Evolutionary conservation across 30 jellyfish, hydroid and myxozoan species (phyloP).

Genomic region (Cassiopea andromeda): DNA sequence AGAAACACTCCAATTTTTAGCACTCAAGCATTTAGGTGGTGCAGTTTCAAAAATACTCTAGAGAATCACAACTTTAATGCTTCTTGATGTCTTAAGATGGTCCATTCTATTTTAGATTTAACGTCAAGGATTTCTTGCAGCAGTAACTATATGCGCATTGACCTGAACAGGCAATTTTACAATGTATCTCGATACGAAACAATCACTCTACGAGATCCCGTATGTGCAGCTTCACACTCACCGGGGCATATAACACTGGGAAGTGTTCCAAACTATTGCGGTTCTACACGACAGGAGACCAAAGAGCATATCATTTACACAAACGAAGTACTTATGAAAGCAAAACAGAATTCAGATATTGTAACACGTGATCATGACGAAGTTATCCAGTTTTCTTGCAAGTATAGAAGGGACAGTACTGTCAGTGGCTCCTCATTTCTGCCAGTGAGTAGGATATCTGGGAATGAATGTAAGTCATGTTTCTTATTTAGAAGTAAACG

Average conservation of each 20-base stretch:
- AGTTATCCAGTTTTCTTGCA: conserved; percentile 4
- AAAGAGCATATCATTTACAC: conserved; percentile 17
- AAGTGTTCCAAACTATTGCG: conserved; percentile 34
- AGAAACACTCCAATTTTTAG: no score
- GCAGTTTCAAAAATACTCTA: no score
- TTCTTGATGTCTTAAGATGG: not conserved
- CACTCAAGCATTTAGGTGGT: no score
- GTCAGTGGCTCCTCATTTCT: conserved; percentile 16
- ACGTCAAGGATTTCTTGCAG: conserved; percentile 12
- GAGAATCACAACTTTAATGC: not conserved
- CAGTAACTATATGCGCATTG: conserved; percentile 29
- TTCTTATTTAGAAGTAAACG: not conserved
- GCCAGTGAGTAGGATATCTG: conserved; percentile 17
- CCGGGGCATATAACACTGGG: not conserved
- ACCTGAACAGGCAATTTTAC: not conserved
- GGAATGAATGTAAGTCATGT: conserved; percentile 25
- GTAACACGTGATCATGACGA: conserved; percentile 46
- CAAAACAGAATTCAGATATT: conserved; percentile 4
- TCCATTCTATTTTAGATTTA: not conserved
- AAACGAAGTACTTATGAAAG: conserved; percentile 32
- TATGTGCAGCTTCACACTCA: not conserved
- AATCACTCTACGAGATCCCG: conserved; percentile 42
- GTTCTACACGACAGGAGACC: conserved; percentile 25
- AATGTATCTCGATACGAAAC: conserved; percentile 1
- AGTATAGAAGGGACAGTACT: not conserved